A percentile compares a stretch with the other conserved stretches of the same genome.
Conservation (phyloP, 2,888 invertebrate genomes). For the Hanleya hanleyi region DNA sequence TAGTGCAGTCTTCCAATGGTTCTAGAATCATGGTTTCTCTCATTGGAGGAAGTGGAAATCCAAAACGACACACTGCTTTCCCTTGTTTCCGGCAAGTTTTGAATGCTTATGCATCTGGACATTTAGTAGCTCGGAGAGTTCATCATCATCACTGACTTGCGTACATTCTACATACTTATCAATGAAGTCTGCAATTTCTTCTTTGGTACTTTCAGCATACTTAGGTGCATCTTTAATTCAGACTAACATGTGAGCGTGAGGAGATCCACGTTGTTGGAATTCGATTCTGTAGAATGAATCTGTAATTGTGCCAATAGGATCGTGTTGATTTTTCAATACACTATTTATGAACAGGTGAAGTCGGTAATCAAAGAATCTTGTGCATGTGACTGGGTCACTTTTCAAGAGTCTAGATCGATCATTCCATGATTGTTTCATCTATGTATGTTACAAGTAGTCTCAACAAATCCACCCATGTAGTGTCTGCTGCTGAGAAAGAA, state of each 20-base stretch:
- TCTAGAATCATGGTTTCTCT: conserved; percentile 18
- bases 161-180: conserved; percentile 1
- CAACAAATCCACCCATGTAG: too few species aligned
- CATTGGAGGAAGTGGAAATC: conserved; percentile 17
- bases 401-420: too few species aligned
- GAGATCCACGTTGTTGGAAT: not conserved
- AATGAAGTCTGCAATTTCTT: conserved; percentile 1
- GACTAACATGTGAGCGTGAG: not conserved
- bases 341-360: not conserved
- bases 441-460: too few species aligned
- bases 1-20: too few species aligned
- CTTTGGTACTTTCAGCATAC: not conserved
- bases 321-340: not conserved
- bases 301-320: not conserved
- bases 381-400: not conserved
- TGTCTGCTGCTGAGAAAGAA: too few species aligned
- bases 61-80: conserved; percentile 10
- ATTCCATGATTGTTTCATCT: too few species aligned
- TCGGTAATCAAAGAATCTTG: conserved; percentile 2
- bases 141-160: too few species aligned
- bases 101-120: conserved; percentile 8
- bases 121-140: not conserved
- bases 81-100: not conserved
- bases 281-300: not conserved
- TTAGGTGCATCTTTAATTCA: conserved; percentile 10